phyloP scores from a whole-genome alignment of 2,888 invertebrate genomes.

The Ophion obscuratus region DNA sequence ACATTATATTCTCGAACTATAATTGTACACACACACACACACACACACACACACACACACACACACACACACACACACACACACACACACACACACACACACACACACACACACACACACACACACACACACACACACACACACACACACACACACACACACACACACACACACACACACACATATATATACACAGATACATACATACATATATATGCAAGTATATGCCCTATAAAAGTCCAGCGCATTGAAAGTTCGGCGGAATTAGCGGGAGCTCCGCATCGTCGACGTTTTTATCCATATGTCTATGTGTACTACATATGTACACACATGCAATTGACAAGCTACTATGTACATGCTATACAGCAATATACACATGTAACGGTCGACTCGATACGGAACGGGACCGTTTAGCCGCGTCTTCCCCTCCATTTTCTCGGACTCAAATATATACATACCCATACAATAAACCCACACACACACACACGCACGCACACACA shows the following conservation, averaged over 20 bases:
- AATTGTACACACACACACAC: too few relatives aligned
- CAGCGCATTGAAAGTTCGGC: constrained; percentile 29
- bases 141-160: too few relatives aligned
- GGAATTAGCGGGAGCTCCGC: constrained; percentile 49
- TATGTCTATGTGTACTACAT: constrained; percentile 22
- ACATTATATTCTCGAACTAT: constrained; percentile 63
- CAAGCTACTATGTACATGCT: neutral
- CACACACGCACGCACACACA: too few relatives aligned
- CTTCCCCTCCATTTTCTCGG: constrained; percentile 9
- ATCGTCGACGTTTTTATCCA: constrained; percentile 50
- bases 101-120: too few relatives aligned
- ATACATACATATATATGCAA: constrained; percentile 10
- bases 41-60: too few relatives aligned
- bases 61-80: too few relatives aligned
- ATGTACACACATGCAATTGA: neutral
- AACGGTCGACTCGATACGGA: constrained; percentile 9
- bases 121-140: too few relatives aligned
- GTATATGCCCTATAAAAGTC: neutral
- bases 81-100: too few relatives aligned
- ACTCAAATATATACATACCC: too few relatives aligned
- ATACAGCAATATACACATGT: constrained; percentile 39
- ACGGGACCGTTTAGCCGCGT: constrained; percentile 18
- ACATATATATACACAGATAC: too few relatives aligned
- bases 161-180: too few relatives aligned
- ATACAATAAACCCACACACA: too few relatives aligned